phyloP scores from a whole-genome alignment of 2,113 vertebrate species.

The Ornithorhynchus anatinus region DNA sequence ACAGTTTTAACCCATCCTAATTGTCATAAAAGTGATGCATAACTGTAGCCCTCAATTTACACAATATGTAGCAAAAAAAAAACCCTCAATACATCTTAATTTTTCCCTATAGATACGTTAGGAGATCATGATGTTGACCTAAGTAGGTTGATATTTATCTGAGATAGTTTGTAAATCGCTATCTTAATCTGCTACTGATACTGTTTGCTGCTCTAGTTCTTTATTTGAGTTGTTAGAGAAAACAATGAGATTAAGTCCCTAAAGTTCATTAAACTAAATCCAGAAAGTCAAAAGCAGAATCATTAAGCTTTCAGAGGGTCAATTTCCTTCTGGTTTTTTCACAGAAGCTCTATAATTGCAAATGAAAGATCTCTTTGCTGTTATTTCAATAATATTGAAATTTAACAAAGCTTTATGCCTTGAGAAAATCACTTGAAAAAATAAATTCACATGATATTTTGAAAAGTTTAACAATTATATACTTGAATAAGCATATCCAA shows the following conservation, averaged over 20 bases:
- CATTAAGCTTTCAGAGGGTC: slow-evolving; percentile 12
- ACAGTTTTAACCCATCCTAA: slow-evolving; percentile 10
- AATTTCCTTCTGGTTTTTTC: slow-evolving; percentile 3
- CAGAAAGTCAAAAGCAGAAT: slow-evolving; percentile 28
- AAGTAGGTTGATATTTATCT: slow-evolving; percentile 3
- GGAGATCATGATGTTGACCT: slow-evolving; percentile 4
- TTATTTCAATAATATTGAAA: slow-evolving; percentile 18
- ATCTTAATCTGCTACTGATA: slow-evolving; percentile 18
- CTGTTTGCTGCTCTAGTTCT: slow-evolving; percentile 26
- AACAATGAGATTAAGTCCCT: slow-evolving; percentile 22
- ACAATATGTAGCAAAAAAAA: no score
- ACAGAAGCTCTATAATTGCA: slow-evolving; percentile 23
- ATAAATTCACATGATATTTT: no score
- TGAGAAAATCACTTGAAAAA: no score
- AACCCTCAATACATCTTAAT: no score
- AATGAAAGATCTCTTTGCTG: slow-evolving; percentile 29
- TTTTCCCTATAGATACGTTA: background rate
- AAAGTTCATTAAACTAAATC: slow-evolving; percentile 7
- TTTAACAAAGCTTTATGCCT: slow-evolving; percentile 5
- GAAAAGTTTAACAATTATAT: no score
- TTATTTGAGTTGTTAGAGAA: background rate
- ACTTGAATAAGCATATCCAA: no score
- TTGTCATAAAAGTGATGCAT: rapidly evolving
- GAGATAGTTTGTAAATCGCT: background rate
- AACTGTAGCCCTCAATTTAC: no score